Percentiles rank a stretch among this genome's conserved stretches.
These are phyloP conservation scores for Limulus polyphemus DNA, from an alignment of 2,888 invertebrate genomes.

Conservation along the genomic window DNA sequence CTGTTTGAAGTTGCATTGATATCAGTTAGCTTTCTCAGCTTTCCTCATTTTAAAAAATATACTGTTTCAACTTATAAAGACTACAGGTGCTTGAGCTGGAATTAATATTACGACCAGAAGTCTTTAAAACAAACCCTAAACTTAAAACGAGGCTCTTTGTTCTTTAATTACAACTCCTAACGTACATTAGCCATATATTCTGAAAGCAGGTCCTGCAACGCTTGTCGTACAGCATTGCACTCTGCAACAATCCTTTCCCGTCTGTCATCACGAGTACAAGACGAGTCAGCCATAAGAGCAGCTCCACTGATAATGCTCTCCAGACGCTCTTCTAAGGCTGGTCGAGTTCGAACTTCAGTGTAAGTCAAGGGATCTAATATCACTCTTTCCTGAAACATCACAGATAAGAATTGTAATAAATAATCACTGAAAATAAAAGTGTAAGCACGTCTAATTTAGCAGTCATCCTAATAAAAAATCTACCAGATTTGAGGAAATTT, in stretches of 20 bases:
- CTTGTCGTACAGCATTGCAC: constrained; percentile 95
- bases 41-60: too few relatives aligned
- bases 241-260: constrained; percentile 93
- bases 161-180: constrained; percentile 29
- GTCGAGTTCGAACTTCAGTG: constrained; percentile 80
- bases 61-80: too few relatives aligned
- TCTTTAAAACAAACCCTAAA: neutral
- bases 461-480: too few relatives aligned
- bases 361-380: constrained; percentile 92
- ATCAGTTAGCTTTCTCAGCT: too few relatives aligned
- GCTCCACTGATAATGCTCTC: constrained; percentile 97
- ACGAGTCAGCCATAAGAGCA: constrained; percentile 91
- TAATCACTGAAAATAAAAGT: neutral
- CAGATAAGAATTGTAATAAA: neutral
- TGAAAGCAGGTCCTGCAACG: constrained; percentile 86
- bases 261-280: constrained; percentile 85
- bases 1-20: too few relatives aligned
- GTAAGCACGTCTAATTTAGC: too few relatives aligned
- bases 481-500: too few relatives aligned
- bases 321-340: constrained; percentile 82
- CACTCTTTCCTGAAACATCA: constrained; percentile 58
- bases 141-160: neutral
- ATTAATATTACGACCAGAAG: neutral
- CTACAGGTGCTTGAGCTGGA: too few relatives aligned
- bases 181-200: constrained; percentile 97